Conservation (phyloP, 2,888 invertebrate genomes). For the Deilephila elpenor region DNA sequence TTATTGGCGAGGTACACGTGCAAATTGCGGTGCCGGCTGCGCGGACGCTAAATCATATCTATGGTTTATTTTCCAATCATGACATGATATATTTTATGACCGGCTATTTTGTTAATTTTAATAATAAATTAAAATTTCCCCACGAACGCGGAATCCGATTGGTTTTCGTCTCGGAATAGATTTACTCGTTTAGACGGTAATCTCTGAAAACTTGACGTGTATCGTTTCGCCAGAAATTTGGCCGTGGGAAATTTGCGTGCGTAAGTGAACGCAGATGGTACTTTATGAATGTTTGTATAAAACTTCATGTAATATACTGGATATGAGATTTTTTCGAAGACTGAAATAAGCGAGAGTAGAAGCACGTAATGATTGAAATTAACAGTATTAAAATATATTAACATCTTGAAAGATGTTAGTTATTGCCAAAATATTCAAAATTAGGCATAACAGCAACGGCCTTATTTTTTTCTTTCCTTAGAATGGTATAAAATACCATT, state of each 20-base stretch:
- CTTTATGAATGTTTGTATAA: background rate
- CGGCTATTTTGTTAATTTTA: slow-evolving; percentile 49
- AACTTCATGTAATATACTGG: background rate
- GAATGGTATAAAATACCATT: background rate
- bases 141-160: slow-evolving; percentile 31
- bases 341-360: background rate
- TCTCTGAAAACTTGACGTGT: slow-evolving; percentile 18
- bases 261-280: background rate
- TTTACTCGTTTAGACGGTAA: slow-evolving; percentile 30
- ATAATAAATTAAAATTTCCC: slow-evolving; percentile 32
- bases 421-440: no score
- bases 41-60: slow-evolving; percentile 55
- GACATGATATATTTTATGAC: slow-evolving; percentile 54
- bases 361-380: background rate
- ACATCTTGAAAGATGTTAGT: no score
- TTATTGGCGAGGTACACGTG: slow-evolving; percentile 52
- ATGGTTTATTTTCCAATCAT: slow-evolving; percentile 56
- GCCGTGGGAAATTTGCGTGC: slow-evolving; percentile 14
- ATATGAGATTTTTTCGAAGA: slow-evolving; percentile 3
- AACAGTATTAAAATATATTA: background rate
- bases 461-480: background rate
- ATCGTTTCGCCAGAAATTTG: slow-evolving; percentile 12
- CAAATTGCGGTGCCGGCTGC: slow-evolving; percentile 48
- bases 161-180: slow-evolving; percentile 29
- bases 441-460: background rate